Base-by-base conservation (phyloP, 2,888 invertebrate species). In the Tortrix viridana region DNA sequence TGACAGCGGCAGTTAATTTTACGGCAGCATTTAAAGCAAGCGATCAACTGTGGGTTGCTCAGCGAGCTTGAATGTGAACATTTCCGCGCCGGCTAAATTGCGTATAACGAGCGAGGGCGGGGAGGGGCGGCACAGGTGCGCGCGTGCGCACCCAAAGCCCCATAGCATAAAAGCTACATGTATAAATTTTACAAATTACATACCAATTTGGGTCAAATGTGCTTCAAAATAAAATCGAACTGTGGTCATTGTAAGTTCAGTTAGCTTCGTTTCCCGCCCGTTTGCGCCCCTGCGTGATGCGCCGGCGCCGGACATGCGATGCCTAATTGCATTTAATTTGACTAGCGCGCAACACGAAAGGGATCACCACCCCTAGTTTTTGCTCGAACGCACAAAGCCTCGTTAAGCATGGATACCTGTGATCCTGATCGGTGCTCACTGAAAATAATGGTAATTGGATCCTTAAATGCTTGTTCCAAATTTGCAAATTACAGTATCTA, bases 81-180 rank as follows among this genome's bases (percentile, higher is more conserved):
- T 86, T 88, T 87, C 85, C 83, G 81, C 73, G 74, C 79, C 76
- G 73, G 71, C 79, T 82, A 86, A 88, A 88, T 88, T 87, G 84
- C 82, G 75, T 85, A 81, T 88, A 89, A 88, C 86, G 84, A 85
- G 80, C 63, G 78, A 82, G 81, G 85, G 85, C 80, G 82, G 80
- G 71, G 67, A 68, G 73, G 81, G 82, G 83, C 82, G 70, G 72
- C 79, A 85, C 89, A 89, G 89, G 88, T 88, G 89, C 80, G 84
- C 87, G 86, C 85, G 88, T 83, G 87, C 75, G 74, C 44, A 19
- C 32, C 44, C 63, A 14, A 19, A 38, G 57, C 26, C 58, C 57
- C 32, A 55, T 6, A 18, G 16, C 53, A 52, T 46, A 53, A 54
- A 52, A 61, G 41, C 57, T 57, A 49, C 47, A 20, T 43, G 12